Percentiles rank a stretch among this genome's conserved stretches.
These are phyloP conservation scores for Deilephila elpenor DNA, from an alignment of 2,888 invertebrate species.

Conservation along the genomic window DNA sequence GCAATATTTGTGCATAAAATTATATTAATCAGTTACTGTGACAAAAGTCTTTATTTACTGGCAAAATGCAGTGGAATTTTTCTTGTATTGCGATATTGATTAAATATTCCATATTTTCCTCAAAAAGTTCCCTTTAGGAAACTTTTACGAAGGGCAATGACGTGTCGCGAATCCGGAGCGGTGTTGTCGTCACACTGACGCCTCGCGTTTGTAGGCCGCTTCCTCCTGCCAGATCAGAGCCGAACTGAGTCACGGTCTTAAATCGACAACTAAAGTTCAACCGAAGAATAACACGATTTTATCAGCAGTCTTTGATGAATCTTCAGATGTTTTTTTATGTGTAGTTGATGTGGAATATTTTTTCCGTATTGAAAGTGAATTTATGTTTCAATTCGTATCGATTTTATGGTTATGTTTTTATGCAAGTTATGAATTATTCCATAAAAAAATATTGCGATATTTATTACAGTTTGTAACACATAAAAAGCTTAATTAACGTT, in stretches of 20 bases:
- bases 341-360: background rate
- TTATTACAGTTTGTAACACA: too few species aligned
- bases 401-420: background rate
- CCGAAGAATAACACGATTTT: constrained; percentile 10
- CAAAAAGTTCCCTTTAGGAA: background rate
- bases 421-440: too few species aligned
- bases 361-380: background rate
- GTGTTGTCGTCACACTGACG: constrained; percentile 26
- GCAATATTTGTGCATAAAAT: too few species aligned
- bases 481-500: too few species aligned
- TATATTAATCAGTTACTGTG: too few species aligned
- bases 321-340: background rate
- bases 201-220: constrained; percentile 43
- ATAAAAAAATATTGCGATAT: too few species aligned
- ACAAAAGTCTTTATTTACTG: too few species aligned
- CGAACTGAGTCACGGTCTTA: constrained; percentile 41
- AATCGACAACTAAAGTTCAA: constrained; percentile 28
- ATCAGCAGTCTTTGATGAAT: constrained; percentile 8
- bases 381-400: background rate
- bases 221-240: constrained; percentile 37
- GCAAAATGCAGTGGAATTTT: background rate
- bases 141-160: constrained; percentile 36
- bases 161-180: constrained; percentile 39
- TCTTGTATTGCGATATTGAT: too few species aligned
- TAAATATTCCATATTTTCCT: background rate